Conservation (phyloP, 2,113 vertebrate species). For the Pygoscelis adeliae region DNA sequence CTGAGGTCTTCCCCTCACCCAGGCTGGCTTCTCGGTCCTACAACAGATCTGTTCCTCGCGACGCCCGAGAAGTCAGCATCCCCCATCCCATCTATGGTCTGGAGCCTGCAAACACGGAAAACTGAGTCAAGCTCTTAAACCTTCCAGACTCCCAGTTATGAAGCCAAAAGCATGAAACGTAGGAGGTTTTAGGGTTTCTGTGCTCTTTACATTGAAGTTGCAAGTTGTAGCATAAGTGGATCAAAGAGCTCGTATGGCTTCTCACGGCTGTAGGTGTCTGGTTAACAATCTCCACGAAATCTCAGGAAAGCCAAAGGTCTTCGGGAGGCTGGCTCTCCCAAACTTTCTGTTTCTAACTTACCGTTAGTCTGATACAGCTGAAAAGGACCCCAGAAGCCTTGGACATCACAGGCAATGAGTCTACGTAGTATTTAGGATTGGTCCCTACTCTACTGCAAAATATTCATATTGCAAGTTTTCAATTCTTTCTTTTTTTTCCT, state of each 20-base stretch:
- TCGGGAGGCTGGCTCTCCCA: background rate
- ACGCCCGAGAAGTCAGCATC: background rate
- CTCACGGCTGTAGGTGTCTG: background rate
- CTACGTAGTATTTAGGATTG: accelerated
- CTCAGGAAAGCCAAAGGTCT: background rate
- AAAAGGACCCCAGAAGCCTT: background rate
- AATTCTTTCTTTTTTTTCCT: background rate
- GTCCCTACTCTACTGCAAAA: background rate
- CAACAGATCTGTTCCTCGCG: background rate
- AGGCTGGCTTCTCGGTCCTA: background rate
- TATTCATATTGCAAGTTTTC: background rate
- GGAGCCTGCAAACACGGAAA: background rate
- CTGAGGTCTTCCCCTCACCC: background rate
- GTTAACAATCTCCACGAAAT: background rate
- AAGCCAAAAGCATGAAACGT: background rate
- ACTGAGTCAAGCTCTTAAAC: background rate
- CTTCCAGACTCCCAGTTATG: background rate
- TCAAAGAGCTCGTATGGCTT: background rate
- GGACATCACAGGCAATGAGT: background rate
- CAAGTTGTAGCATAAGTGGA: background rate
- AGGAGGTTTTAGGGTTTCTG: background rate
- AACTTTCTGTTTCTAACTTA: background rate
- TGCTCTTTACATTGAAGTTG: background rate
- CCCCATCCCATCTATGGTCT: background rate
- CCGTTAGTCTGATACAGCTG: background rate